Evolutionary conservation across 2,888 invertebrate species (phyloP), one percentile per base, ranked within the genome.

Genomic region (Chouioia cunea): DNA sequence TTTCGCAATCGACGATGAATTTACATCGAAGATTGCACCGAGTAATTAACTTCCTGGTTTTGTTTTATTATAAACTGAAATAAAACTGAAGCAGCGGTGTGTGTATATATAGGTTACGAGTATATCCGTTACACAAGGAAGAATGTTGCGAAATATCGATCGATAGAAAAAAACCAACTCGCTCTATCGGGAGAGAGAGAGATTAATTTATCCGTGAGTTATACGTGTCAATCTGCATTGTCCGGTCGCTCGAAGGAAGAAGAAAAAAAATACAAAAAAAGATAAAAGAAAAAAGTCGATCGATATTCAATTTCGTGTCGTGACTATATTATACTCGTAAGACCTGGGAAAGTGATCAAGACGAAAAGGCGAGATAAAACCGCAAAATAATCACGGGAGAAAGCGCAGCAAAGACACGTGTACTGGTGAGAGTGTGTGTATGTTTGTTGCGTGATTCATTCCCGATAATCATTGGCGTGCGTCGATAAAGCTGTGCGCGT

Each of bases 371-470:
- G 15, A 56, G 59, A 60, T 44, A 67, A 67, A 54, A 60, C 59
- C 48, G 15, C 47, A 36, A 36, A 10, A 36, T 36, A 36, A 62
- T 62, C 56, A 43, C n/a, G n/a, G n/a, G n/a, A n/a, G n/a, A n/a
- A n/a, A n/a, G 62, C 12, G 57, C 50, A n/a, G 43, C 50, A 50
- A 22, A 27, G 16, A 47, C 23, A 50, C 53, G 43, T 27, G 46
- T 47, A 58, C 27, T 23, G 46, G 64, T 18, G 47, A 36, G 12
- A 36, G 36, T 12, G 36, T 10, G 27, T 10, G 36, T 36, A 36
- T 10, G 36, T 36, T n/a, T 36, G 53, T 70, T 65, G 60, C 50
- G 67, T 71, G 71, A 66, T 66, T 71, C 58, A 63, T 57, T 52
- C 20, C 53, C 53, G 71, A 67, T 67, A 71, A 71, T 71, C 53